phyloP scores from a whole-genome alignment of 2,797 vertebrate species.

The Channallabes apus region DNA sequence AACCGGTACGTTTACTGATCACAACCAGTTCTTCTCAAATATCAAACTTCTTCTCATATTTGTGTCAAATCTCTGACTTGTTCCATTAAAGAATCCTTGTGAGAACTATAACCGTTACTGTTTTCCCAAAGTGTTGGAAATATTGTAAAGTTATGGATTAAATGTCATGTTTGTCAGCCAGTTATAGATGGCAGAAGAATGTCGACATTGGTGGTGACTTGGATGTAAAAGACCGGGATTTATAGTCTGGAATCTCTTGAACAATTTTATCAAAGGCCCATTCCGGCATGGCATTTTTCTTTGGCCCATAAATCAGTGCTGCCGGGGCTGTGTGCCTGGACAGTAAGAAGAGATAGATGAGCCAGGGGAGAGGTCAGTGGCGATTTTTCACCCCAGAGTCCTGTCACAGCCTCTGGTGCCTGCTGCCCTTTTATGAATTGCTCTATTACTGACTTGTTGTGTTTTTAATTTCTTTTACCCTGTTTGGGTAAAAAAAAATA shows the following conservation, averaged over 20 bases:
- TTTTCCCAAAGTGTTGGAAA: constrained; percentile 84
- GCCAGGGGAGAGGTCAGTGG: constrained; percentile 93
- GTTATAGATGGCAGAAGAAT: constrained; percentile 97
- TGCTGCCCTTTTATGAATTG: constrained; percentile 88
- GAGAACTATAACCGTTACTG: constrained; percentile 80
- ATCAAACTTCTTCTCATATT: constrained; percentile 23
- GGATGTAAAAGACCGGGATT: constrained; percentile 98
- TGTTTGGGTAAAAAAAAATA: constrained; percentile 67
- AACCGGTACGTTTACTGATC: not conserved
- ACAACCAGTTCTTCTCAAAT: not conserved
- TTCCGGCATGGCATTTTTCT: constrained; percentile 96
- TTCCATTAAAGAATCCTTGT: constrained; percentile 59
- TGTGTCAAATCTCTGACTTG: constrained; percentile 15
- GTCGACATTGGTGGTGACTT: constrained; percentile 93
- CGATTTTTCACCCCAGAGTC: constrained; percentile 88
- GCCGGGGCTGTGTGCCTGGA: constrained; percentile 95
- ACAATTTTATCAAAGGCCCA: constrained; percentile 99
- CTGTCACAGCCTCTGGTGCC: constrained; percentile 86
- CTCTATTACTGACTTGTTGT: constrained; percentile 86
- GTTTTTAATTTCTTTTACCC: constrained; percentile 85
- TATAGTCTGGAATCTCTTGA: constrained; percentile 98
- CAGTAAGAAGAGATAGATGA: constrained; percentile 99
- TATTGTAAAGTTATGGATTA: constrained; percentile 94
- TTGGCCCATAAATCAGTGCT: constrained; percentile 97
- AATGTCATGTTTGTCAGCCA: constrained; percentile 84